These are phyloP conservation scores for Adela reaumurella DNA, from an alignment of 2,888 invertebrate species.

Conservation along the genomic window DNA sequence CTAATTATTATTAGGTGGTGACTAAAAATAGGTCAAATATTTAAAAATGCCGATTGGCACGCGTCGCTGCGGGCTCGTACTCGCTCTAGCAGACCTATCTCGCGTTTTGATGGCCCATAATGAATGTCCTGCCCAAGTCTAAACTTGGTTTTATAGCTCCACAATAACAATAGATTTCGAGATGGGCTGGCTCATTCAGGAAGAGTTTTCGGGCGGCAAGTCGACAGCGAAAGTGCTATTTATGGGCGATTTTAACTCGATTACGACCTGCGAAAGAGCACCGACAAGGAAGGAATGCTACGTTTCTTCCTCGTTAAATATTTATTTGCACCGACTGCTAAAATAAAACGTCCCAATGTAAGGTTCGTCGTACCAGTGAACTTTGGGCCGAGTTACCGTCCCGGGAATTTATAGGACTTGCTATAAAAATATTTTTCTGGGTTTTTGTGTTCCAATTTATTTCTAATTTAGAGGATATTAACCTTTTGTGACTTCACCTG, in stretches of 20 bases:
- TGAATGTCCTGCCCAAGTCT: background rate
- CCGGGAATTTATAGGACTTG: background rate
- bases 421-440: too few relatives aligned
- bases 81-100: conserved; percentile 23
- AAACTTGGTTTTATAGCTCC: background rate
- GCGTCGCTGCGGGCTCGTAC: conserved; percentile 33
- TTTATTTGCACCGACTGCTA: background rate
- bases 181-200: too few relatives aligned
- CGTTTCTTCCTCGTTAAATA: background rate
- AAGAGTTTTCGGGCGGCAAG: too few relatives aligned
- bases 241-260: too few relatives aligned
- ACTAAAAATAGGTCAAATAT: conserved; percentile 53
- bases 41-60: conserved; percentile 45
- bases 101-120: background rate
- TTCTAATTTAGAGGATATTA: too few relatives aligned
- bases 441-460: too few relatives aligned
- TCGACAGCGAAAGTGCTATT: too few relatives aligned
- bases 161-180: too few relatives aligned
- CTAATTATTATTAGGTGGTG: conserved; percentile 48
- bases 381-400: background rate
- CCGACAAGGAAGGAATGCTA: background rate
- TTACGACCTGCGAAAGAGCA: background rate
- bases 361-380: background rate
- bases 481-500: too few relatives aligned
- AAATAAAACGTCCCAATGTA: background rate